A percentile compares a stretch with the other conserved stretches of the same genome.
phyloP scores from a whole-genome alignment of 2,888 invertebrate species.

The Penaeus monodon region DNA sequence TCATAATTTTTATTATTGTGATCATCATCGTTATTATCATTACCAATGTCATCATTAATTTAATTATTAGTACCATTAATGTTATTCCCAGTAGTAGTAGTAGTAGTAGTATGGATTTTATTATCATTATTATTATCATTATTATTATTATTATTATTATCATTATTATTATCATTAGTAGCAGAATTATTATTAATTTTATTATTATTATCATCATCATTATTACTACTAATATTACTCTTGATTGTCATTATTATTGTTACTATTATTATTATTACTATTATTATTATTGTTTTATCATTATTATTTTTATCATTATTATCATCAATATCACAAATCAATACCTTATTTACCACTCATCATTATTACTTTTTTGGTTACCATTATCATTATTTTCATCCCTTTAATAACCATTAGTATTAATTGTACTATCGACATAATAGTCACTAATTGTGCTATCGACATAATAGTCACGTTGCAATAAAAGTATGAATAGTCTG shows the following conservation, averaged over 20 bases:
- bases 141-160: not conserved
- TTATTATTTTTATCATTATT: not conserved
- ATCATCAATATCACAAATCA: not conserved
- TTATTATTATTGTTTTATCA: not conserved
- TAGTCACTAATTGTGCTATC: too few relatives aligned
- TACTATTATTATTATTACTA: not conserved
- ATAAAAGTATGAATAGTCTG: too few relatives aligned
- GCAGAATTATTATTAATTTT: not conserved
- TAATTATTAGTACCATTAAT: not conserved
- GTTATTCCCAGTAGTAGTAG: too few relatives aligned
- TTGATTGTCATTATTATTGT: not conserved
- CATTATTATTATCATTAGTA: not conserved
- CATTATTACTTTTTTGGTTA: too few relatives aligned
- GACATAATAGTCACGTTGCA: too few relatives aligned
- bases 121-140: too few relatives aligned
- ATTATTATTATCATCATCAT: not conserved
- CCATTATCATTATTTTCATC: too few relatives aligned
- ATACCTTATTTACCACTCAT: too few relatives aligned
- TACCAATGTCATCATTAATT: not conserved
- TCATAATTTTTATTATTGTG: not conserved
- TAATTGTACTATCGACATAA: too few relatives aligned
- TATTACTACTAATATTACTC: not conserved
- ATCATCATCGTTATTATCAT: not conserved
- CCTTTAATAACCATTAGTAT: too few relatives aligned
- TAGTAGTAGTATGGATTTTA: too few relatives aligned